Evolutionary conservation across 2,797 vertebrate species (phyloP).

Genomic region (Odontamblyopus lacepedii): DNA sequence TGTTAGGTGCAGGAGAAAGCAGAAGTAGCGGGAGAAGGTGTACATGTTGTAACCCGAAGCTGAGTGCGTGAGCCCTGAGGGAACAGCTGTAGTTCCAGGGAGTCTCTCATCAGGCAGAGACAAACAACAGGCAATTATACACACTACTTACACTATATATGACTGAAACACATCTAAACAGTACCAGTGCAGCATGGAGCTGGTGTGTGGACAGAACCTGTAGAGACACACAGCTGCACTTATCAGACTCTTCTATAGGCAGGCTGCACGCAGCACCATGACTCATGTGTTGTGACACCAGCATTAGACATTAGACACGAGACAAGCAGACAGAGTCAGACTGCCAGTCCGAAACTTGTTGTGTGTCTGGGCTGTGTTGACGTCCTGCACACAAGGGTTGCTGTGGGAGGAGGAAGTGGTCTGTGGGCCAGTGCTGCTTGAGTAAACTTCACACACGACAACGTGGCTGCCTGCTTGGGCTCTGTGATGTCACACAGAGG

Average conservation of each 20-base stretch:
- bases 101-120: constrained; percentile 73
- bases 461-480: constrained; percentile 34
- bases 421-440: constrained; percentile 47
- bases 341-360: constrained; percentile 35
- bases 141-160: constrained; percentile 14
- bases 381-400: constrained; percentile 41
- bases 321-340: constrained; percentile 35
- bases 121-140: constrained; percentile 63
- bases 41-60: constrained; percentile 77
- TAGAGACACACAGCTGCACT: background rate
- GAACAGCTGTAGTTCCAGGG: constrained; percentile 75
- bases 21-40: constrained; percentile 75
- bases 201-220: background rate
- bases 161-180: constrained; percentile 30
- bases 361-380: constrained; percentile 46
- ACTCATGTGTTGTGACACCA: constrained; percentile 58
- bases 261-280: constrained; percentile 23
- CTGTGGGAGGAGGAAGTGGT: constrained; percentile 70
- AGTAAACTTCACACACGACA: constrained; percentile 60
- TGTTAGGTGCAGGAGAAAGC: constrained; percentile 59
- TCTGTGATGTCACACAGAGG: constrained; percentile 40
- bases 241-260: constrained; percentile 58
- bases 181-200: background rate
- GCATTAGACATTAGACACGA: constrained; percentile 19
- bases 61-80: constrained; percentile 56